These are phyloP conservation scores for Drosophila paranaensis DNA, from an alignment of 2,888 invertebrate genomes.

Conservation along the genomic window DNA sequence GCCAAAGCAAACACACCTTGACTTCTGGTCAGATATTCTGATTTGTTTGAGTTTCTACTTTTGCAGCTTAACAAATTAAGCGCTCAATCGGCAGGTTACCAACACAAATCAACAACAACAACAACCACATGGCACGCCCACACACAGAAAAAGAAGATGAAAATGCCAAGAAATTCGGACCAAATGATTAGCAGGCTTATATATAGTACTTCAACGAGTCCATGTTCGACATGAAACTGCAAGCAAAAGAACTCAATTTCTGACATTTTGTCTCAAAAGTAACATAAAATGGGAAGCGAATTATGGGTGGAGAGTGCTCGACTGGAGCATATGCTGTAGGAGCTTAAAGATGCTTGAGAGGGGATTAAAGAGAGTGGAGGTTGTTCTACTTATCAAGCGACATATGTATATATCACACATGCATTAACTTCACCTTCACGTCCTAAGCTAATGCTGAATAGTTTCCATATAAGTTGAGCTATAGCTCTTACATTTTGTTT, in stretches of 20 bases:
- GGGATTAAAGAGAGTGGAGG: too few relatives aligned
- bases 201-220: background rate
- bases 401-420: too few relatives aligned
- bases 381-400: too few relatives aligned
- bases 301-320: background rate
- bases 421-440: too few relatives aligned
- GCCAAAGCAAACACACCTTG: slow-evolving; percentile 73
- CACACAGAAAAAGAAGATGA: background rate
- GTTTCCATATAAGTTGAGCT: too few relatives aligned
- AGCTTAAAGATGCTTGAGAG: background rate
- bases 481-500: too few relatives aligned
- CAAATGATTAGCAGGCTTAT: slow-evolving; percentile 41
- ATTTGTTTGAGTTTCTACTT: slow-evolving; percentile 83
- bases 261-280: background rate
- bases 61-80: slow-evolving; percentile 82
- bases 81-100: slow-evolving; percentile 76
- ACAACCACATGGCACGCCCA: slow-evolving; percentile 17
- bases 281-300: background rate
- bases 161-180: slow-evolving; percentile 14
- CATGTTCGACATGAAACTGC: slow-evolving; percentile 19
- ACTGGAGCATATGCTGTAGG: background rate
- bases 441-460: too few relatives aligned
- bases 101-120: slow-evolving; percentile 26
- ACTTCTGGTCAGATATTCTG: slow-evolving; percentile 78
- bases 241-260: slow-evolving; percentile 4